Base-by-base conservation (phyloP, 2,888 invertebrate genomes). In the Dysmachus trigonus region DNA sequence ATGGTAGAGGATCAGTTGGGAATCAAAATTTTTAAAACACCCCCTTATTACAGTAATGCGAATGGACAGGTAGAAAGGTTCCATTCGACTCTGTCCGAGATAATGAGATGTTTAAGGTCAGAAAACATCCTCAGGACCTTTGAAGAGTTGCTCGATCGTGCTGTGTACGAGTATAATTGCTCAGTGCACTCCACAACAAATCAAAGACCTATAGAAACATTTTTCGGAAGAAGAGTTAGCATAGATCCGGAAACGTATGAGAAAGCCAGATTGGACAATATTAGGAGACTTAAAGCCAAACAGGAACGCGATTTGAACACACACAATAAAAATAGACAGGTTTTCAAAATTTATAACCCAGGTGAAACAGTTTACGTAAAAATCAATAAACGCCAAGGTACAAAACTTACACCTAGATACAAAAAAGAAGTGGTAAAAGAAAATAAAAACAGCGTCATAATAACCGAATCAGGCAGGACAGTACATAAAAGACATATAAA, bases 131-230 rank as follows among this genome's bases (percentile, higher is more conserved):
- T 85, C 27, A 85, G 79, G 51, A 77, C 13, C 10, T 86, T 86
- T 33, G 62, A 86, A 8, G 86, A 87, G 10, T 82, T 87, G 77
- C 72, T 86, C 3, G 82, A 87, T 22, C 77, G 86, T 84, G 3
- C 87, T 22, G 76, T 86, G 10, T 87, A 87, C 31, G 87, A 87
- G 33, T 87, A 87, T 30, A 87, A 87, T 22, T 83, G 41, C 15
- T 85, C 79, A 8, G 83, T 87, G 6, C 84, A 87, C 18, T 86
- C 85, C 2, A 87, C 86, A 15, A 88, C 82, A 38, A 71, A 85
- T 13, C 38, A 38, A 13, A 38, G 13, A 38, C 38, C 38, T 13
- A 38, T 38, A 38, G 38, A 38, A 38, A 13, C 10, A 38, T 38
- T 38, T 38, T 38, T 38, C 13, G 38, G 38, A 2, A 38, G 38